These are phyloP conservation scores for Amphimedon queenslandica DNA, from an alignment of 37 sponge, comb jelly and placozoan species.

Conservation along the genomic window DNA sequence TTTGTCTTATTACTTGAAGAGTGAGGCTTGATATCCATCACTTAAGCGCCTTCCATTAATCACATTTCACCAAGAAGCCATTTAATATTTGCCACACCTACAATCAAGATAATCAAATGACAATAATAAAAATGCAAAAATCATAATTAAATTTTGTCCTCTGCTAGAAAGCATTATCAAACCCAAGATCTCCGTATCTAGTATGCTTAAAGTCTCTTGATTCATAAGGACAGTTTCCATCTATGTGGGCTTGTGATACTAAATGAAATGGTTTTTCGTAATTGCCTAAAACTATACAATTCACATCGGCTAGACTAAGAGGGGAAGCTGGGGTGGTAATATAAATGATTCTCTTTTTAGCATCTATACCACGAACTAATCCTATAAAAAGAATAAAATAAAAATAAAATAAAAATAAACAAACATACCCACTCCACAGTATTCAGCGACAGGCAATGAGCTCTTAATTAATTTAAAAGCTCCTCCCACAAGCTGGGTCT, in stretches of 20 bases:
- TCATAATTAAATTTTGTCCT: no score
- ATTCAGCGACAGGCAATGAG: conserved; percentile 42
- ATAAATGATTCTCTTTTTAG: conserved; percentile 31
- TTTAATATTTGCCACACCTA: no score
- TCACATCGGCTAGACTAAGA: neutral
- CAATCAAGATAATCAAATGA: no score
- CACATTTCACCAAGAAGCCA: no score
- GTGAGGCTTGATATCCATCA: no score
- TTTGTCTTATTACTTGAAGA: no score
- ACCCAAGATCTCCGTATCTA: neutral
- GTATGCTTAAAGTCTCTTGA: neutral
- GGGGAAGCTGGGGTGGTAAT: conserved; percentile 43
- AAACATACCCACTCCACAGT: conserved; percentile 69
- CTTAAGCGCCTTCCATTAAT: no score
- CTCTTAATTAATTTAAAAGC: conserved; percentile 38
- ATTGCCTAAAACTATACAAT: neutral
- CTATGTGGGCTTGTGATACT: neutral
- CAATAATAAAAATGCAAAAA: no score
- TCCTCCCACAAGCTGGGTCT: no score
- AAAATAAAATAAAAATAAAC: no score
- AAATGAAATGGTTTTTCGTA: neutral
- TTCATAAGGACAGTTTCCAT: neutral
- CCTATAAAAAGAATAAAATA: no score
- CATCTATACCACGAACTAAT: conserved; percentile 53
- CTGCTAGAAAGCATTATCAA: no score